Evolutionary conservation across 2,113 vertebrate species (phyloP).

Genomic region (Albula glossodonta): DNA sequence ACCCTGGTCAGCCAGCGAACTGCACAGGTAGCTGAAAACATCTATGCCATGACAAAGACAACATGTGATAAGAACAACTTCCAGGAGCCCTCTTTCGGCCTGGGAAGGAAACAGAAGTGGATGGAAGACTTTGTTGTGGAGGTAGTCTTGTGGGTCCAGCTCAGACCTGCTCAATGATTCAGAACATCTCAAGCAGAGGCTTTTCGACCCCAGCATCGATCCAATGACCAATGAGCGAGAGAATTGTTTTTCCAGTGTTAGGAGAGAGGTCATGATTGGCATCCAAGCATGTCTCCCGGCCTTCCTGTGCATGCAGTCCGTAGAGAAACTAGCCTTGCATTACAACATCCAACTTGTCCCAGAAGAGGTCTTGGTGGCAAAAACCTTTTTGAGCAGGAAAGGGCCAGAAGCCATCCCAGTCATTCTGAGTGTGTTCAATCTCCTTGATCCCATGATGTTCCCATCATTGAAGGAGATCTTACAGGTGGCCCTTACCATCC

Average conservation of each 20-base stretch:
- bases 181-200: slow-evolving; percentile 13
- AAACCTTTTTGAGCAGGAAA: slow-evolving; percentile 12
- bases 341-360: not conserved
- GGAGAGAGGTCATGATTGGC: slow-evolving; percentile 12
- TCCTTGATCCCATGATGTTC: slow-evolving; percentile 19
- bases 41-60: too few species aligned
- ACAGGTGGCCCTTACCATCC: not conserved
- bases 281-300: slow-evolving; percentile 9
- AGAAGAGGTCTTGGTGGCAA: not conserved
- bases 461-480: not conserved
- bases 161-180: slow-evolving; percentile 6
- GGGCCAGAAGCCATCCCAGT: not conserved
- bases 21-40: not conserved
- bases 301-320: slow-evolving; percentile 14
- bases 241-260: slow-evolving; percentile 7
- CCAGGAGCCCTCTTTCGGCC: slow-evolving; percentile 8
- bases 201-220: not conserved
- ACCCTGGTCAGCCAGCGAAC: slow-evolving; percentile 10
- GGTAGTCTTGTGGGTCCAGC: slow-evolving; percentile 12
- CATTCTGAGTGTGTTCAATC: not conserved
- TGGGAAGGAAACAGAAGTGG: slow-evolving; percentile 6
- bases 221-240: not conserved
- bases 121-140: slow-evolving; percentile 12
- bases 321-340: not conserved
- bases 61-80: not conserved